These are phyloP conservation scores for Gobius niger DNA, from an alignment of 2,113 vertebrate genomes.

Conservation along the genomic window DNA sequence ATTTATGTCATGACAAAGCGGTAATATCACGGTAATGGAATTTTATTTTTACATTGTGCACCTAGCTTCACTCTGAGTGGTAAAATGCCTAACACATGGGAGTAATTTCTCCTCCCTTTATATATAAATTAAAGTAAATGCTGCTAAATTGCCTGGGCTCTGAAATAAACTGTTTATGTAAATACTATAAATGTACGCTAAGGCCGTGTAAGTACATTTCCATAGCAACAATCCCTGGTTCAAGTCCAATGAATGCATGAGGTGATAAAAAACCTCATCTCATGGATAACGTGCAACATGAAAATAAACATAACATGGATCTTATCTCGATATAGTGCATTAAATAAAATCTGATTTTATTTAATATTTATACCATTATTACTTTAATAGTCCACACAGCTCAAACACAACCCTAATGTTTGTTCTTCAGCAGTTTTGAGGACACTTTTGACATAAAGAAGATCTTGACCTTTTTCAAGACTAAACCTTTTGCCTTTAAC, in stretches of 20 bases:
- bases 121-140: neutral
- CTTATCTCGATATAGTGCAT: no score
- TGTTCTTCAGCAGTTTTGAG: no score
- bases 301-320: no score
- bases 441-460: neutral
- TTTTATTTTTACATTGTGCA: slow-evolving; percentile 15
- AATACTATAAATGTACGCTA: neutral
- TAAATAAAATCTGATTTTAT: no score
- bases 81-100: neutral
- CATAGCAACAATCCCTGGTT: neutral
- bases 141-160: neutral
- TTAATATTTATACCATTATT: no score
- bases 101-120: neutral
- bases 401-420: no score
- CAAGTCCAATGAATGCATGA: no score
- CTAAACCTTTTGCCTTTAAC: neutral
- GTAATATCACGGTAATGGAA: slow-evolving; percentile 18
- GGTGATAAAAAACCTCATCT: no score
- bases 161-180: neutral
- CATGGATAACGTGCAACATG: no score
- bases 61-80: slow-evolving; percentile 1
- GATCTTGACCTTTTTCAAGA: neutral
- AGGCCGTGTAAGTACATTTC: neutral
- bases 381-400: no score
- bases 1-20: slow-evolving; percentile 21